Base-by-base conservation (phyloP, 2,888 invertebrate species). In the Allolobophora icterica region DNA sequence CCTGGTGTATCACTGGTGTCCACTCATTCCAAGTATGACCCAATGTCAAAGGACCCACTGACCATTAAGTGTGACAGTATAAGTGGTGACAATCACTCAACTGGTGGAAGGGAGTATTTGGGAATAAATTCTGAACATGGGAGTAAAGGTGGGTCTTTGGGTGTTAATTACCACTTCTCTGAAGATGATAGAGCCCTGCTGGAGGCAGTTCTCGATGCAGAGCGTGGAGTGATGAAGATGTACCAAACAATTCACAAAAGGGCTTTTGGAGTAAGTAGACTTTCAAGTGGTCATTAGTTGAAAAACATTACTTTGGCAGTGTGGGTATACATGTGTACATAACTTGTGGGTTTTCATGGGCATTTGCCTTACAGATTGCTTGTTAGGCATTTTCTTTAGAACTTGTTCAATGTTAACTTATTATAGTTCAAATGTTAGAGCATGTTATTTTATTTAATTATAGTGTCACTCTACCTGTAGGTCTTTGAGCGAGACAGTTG, bases 211-310 rank as follows among this genome's bases (percentile, higher is more conserved):
- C 34, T 87, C 11, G 87, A 87, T 35, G 87, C 87, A 35, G 87
- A 87, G 87, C 87, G 38, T 87, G 87, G 35, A 35, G 87, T 87
- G 38, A 87, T 87, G 87, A 5, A 87, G 38, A 87, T 87, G 87
- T 24, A n/a, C 38, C 5, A 38, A 87, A 87, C 87, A 34, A 87
- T 3, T 1, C 21, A 87, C 1, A 19, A 87, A 35, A 71, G 71
- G 30, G 35, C 38, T 87, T 87, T 35, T 87, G 87, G 87, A 87
- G 87, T 87, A 87, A 87, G 87, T 87, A 35, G 17, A 87, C 19
- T 87, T 87, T 87, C 24, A 35, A 35, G 58, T 87, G 17, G 24
- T 87, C 38, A 38, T 34, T 87, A 3, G 87, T 38, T 87, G 87
- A 38, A 87, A n/a, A 35, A 17, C 87, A 35, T 87, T 38, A 24